A percentile compares a stretch with the other conserved stretches of the same genome.
Evolutionary conservation across 2,888 invertebrate species (phyloP).

Genomic region (Macrosoma leucophasiata): DNA sequence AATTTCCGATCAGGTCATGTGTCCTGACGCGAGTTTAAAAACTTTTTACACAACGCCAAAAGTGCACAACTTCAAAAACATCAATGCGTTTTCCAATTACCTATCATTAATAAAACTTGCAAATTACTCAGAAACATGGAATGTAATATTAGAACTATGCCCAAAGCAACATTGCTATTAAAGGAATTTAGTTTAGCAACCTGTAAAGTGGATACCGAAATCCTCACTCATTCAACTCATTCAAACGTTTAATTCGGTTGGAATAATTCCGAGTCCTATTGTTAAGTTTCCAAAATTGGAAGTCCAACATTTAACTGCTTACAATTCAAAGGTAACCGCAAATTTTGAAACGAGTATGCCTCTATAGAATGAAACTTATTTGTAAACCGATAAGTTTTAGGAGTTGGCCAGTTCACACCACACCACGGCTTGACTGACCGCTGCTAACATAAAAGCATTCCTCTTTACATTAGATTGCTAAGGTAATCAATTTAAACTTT

Average conservation of each 20-base stretch:
- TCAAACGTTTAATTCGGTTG: constrained; percentile 67
- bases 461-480: constrained; percentile 37
- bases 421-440: constrained; percentile 39
- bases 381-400: constrained; percentile 69
- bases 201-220: constrained; percentile 61
- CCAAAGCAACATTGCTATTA: constrained; percentile 48
- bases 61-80: constrained; percentile 17
- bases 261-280: constrained; percentile 70
- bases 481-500: constrained; percentile 22
- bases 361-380: constrained; percentile 68
- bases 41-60: no score
- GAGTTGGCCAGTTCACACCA: constrained; percentile 53
- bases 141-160: constrained; percentile 46
- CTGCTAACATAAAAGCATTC: constrained; percentile 53
- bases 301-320: constrained; percentile 72
- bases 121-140: constrained; percentile 21
- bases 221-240: constrained; percentile 60
- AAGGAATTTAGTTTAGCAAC: constrained; percentile 59
- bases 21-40: no score
- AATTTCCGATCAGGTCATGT: no score
- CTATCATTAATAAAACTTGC: constrained; percentile 3
- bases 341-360: constrained; percentile 67
- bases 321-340: constrained; percentile 74
- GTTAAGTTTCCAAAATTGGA: constrained; percentile 69
- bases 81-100: constrained; percentile 11